A percentile compares a stretch with the other conserved stretches of the same genome.
Conservation (phyloP, 2,888 invertebrate species). For the Ectropis crepuscularia region DNA sequence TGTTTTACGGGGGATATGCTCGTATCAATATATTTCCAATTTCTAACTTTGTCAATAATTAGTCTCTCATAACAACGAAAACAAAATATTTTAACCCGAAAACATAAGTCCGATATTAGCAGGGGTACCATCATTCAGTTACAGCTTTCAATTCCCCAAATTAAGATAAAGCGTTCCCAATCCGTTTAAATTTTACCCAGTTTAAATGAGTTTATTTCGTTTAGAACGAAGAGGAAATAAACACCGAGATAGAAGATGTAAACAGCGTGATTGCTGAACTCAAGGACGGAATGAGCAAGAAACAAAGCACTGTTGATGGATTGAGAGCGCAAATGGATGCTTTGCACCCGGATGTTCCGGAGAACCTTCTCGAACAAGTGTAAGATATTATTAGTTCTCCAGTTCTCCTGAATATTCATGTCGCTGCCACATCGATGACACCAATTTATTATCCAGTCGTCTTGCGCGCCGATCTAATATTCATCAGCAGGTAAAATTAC, state of each 20-base stretch:
- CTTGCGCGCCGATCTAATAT: no score
- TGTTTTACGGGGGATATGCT: no score
- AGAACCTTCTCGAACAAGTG: constrained; percentile 57
- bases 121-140: constrained; percentile 3
- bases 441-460: no score
- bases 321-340: constrained; percentile 48
- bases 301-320: constrained; percentile 49
- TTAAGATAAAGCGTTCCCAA: constrained; percentile 12
- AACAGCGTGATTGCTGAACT: constrained; percentile 47
- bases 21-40: no score
- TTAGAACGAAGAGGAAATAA: constrained; percentile 62
- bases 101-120: background rate
- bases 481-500: no score
- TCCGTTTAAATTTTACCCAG: constrained; percentile 9
- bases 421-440: background rate
- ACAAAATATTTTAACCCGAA: no score
- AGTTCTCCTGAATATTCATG: background rate
- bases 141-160: constrained; percentile 6
- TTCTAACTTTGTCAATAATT: no score
- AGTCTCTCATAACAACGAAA: no score
- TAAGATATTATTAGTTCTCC: constrained; percentile 43
- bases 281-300: constrained; percentile 47
- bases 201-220: constrained; percentile 24
- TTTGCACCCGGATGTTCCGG: constrained; percentile 53
- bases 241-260: constrained; percentile 50